Evolutionary conservation across 1,140 invertebrate genomes (phyloP).

Genomic region (Himalopsyche phryganea): DNA sequence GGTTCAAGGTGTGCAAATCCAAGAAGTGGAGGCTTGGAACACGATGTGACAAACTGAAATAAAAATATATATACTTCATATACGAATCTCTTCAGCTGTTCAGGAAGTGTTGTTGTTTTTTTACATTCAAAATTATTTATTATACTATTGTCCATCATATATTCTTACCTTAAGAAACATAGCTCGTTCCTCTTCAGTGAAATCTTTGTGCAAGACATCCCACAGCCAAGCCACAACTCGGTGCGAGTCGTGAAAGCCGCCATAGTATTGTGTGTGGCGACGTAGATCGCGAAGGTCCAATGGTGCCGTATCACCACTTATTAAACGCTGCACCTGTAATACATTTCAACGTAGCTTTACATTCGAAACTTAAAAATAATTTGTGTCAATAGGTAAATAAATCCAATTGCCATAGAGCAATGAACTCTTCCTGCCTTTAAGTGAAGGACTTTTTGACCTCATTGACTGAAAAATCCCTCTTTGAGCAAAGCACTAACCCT

Average conservation of each 20-base stretch:
- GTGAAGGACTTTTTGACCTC: no score
- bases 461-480: no score
- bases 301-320: slow-evolving; percentile 87
- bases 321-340: slow-evolving; percentile 75
- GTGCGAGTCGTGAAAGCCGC: slow-evolving; percentile 98
- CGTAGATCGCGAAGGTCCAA: slow-evolving; percentile 88
- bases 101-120: no score
- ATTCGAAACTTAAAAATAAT: no score
- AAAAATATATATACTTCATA: not conserved
- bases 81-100: no score
- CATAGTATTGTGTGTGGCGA: slow-evolving; percentile 96
- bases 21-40: slow-evolving; percentile 94
- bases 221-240: slow-evolving; percentile 97
- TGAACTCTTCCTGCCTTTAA: no score
- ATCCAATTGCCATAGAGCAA: no score
- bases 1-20: slow-evolving; percentile 98
- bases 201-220: slow-evolving; percentile 97
- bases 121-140: no score
- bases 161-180: slow-evolving; percentile 82
- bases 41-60: slow-evolving; percentile 95
- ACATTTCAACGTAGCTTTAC: no score
- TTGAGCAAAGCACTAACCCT: no score
- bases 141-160: no score
- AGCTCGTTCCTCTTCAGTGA: slow-evolving; percentile 84
- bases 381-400: no score